phyloP scores from a whole-genome alignment of 2,888 invertebrate species.

The Drosophila subsilvestris region DNA sequence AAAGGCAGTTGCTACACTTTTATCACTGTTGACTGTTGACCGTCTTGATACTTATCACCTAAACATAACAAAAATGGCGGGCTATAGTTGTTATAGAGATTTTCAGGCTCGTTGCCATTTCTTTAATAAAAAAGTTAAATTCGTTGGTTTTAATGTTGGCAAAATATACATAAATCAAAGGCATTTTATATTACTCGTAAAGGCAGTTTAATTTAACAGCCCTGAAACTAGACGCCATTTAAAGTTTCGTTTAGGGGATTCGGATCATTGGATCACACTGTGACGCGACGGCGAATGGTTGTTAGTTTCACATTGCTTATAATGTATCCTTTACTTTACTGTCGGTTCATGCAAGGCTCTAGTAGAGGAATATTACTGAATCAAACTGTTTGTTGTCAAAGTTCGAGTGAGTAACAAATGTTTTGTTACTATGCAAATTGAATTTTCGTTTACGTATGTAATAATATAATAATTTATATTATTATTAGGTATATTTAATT shows the following conservation, averaged over 20 bases:
- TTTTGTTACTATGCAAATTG: conserved; percentile 3
- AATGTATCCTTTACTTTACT: conserved; percentile 1
- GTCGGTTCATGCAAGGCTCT: conserved; percentile 5
- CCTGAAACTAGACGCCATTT: neutral
- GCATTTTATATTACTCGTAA: neutral
- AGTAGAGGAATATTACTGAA: conserved; percentile 5
- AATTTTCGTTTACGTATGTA: conserved; percentile 24
- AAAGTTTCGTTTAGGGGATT: neutral
- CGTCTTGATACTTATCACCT: neutral
- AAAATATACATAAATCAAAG: neutral
- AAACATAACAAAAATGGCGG: neutral
- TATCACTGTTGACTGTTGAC: conserved; percentile 6
- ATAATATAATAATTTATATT: conserved; percentile 10
- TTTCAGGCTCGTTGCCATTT: neutral
- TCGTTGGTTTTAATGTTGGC: neutral
- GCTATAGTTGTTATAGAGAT: neutral
- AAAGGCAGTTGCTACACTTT: conserved; percentile 1
- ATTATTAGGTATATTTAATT: conserved; percentile 15
- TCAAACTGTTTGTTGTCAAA: conserved; percentile 6
- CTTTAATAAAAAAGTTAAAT: neutral
- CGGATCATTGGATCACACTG: neutral
- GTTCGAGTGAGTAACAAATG: conserved; percentile 1
- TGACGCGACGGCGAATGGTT: neutral
- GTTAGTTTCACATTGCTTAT: conserved; percentile 2
- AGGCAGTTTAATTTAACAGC: neutral